Percentiles rank a stretch among this genome's conserved stretches.
These are phyloP conservation scores for Istiophorus platypterus DNA, from an alignment of 2,113 vertebrate species.

Conservation along the genomic window DNA sequence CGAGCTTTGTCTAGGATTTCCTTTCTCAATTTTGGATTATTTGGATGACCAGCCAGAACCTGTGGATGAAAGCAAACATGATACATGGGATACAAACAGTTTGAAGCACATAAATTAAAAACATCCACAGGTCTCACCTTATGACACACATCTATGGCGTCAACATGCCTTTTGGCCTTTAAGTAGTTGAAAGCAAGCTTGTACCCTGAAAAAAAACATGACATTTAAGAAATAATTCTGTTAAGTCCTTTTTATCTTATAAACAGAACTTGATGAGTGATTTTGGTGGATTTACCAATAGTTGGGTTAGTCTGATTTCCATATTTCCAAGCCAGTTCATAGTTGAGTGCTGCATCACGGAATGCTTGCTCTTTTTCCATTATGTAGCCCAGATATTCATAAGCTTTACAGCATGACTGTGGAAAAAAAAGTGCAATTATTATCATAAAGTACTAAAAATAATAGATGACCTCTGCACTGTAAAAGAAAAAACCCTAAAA, in stretches of 20 bases:
- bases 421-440: slow-evolving; percentile 59
- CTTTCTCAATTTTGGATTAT: slow-evolving; percentile 96
- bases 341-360: slow-evolving; percentile 93
- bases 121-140: slow-evolving; percentile 86
- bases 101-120: slow-evolving; percentile 1
- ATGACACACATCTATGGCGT: slow-evolving; percentile 95
- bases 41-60: slow-evolving; percentile 93
- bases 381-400: slow-evolving; percentile 98
- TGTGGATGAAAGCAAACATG: slow-evolving; percentile 67
- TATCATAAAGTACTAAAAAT: slow-evolving; percentile 25
- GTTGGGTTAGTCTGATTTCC: slow-evolving; percentile 92
- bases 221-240: slow-evolving; percentile 21
- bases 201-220: slow-evolving; percentile 88
- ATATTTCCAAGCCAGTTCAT: slow-evolving; percentile 97
- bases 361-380: slow-evolving; percentile 98
- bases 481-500: neutral
- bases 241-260: neutral
- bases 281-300: slow-evolving; percentile 84
- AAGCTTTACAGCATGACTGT: slow-evolving; percentile 97
- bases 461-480: neutral
- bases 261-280: slow-evolving; percentile 32
- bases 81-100: slow-evolving; percentile 1
- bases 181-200: slow-evolving; percentile 98
- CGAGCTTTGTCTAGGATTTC: slow-evolving; percentile 99
- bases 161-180: slow-evolving; percentile 95